phyloP scores from a whole-genome alignment of 2,888 invertebrate species.

The Drosophila longiperda region DNA sequence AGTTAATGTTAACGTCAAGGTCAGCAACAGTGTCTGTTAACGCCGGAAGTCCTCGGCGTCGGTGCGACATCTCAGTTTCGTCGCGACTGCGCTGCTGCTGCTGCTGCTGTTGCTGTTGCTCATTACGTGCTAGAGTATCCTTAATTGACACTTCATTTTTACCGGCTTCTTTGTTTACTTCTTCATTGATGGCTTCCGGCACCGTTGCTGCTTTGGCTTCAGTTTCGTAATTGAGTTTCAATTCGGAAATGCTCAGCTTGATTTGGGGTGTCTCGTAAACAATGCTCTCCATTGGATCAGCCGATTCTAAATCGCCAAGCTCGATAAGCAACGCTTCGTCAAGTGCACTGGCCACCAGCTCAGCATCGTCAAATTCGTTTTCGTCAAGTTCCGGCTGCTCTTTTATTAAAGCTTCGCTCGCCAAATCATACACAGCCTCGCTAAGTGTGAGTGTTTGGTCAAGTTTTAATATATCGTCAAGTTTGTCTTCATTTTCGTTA shows the following conservation, averaged over 20 bases:
- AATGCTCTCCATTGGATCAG: conserved; percentile 53
- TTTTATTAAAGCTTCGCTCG: conserved; percentile 30
- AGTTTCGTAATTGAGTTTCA: conserved; percentile 74
- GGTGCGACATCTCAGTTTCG: conserved; percentile 35
- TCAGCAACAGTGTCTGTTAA: background rate
- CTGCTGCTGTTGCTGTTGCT: conserved; percentile 4
- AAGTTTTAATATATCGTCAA: conserved; percentile 40
- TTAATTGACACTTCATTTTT: conserved; percentile 41
- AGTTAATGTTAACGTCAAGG: background rate
- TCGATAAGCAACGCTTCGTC: conserved; percentile 20
- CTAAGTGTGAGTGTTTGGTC: conserved; percentile 24
- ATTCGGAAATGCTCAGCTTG: conserved; percentile 77
- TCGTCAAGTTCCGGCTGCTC: conserved; percentile 30
- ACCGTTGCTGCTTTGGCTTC: conserved; percentile 34
- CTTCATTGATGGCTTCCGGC: conserved; percentile 42
- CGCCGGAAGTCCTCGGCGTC: conserved; percentile 60
- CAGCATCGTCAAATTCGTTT: conserved; percentile 50
- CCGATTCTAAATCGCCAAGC: conserved; percentile 13
- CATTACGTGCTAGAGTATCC: conserved; percentile 53
- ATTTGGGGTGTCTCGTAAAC: conserved; percentile 81
- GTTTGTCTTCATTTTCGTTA: conserved; percentile 1
- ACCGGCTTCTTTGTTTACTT: conserved; percentile 1
- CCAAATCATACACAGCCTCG: conserved; percentile 46
- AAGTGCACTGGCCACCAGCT: conserved; percentile 31
- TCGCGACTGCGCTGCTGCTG: conserved; percentile 26